Conservation (phyloP, 2,888 invertebrate species). For the Aromia moschata region DNA sequence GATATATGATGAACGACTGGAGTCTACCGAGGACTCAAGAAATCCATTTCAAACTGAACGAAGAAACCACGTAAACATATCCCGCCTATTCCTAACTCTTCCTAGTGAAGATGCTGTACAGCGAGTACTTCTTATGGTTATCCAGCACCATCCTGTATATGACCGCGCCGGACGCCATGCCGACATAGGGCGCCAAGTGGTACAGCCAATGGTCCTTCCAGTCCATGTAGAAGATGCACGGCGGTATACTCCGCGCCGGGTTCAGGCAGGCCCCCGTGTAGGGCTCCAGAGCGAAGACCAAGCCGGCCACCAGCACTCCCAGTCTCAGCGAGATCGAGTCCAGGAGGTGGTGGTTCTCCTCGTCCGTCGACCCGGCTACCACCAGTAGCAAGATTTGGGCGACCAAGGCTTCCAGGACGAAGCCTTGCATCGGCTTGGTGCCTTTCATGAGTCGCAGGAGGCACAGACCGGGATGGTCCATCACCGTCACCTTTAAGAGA, state of each 20-base stretch:
- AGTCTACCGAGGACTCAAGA: no score
- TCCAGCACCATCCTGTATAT: conserved; percentile 33
- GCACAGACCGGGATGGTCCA: conserved; percentile 17
- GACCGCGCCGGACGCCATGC: conserved; percentile 24
- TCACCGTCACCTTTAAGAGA: conserved; percentile 15
- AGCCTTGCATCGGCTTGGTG: conserved; percentile 26
- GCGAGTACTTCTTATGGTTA: conserved; percentile 17
- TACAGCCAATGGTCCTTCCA: conserved; percentile 35
- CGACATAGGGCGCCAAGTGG: conserved; percentile 30
- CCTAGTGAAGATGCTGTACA: conserved; percentile 8
- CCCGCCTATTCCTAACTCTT: no score
- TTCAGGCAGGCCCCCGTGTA: conserved; percentile 37
- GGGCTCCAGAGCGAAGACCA: conserved; percentile 23
- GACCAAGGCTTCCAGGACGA: conserved; percentile 28
- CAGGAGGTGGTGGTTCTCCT: conserved; percentile 1
- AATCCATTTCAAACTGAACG: no score
- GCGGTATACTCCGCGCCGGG: conserved; percentile 35
- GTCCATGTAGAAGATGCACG: conserved; percentile 26
- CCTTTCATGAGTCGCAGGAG: conserved; percentile 17
- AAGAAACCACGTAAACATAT: no score
- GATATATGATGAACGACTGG: no score
- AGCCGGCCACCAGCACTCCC: conserved; percentile 23
- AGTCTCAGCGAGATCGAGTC: conserved; percentile 33
- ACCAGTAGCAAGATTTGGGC: conserved; percentile 26
- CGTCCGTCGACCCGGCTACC: conserved; percentile 28